Conservation (phyloP, 64 coral and sea anemone genomes). For the Anthopleura sola region DNA sequence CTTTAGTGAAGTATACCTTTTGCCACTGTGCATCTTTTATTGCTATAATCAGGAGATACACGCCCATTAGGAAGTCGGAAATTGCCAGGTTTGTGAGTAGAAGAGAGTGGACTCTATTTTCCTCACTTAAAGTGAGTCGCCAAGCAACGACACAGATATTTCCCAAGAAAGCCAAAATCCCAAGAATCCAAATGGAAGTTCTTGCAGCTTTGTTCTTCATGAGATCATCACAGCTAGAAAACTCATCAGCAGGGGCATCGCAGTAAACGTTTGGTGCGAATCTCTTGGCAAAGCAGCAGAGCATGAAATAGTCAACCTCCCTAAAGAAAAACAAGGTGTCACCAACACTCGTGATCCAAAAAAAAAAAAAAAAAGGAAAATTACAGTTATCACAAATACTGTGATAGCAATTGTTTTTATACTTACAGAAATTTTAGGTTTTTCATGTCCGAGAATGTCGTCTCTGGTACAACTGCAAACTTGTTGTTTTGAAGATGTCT, state of each 20-base stretch:
- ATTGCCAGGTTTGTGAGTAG: constrained; percentile 50
- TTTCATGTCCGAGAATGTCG: neutral
- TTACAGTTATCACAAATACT: neutral
- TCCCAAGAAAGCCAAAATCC: constrained; percentile 38
- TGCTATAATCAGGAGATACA: constrained; percentile 59
- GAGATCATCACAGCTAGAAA: constrained; percentile 59
- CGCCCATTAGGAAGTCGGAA: constrained; percentile 57
- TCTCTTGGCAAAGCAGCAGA: constrained; percentile 40
- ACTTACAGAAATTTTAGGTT: constrained; percentile 27
- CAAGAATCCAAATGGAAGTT: constrained; percentile 63
- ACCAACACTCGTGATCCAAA: neutral
- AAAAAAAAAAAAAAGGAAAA: too few species aligned
- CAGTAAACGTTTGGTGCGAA: constrained; percentile 28
- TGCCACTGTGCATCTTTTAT: constrained; percentile 56
- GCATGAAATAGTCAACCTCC: constrained; percentile 33
- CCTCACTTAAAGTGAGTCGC: constrained; percentile 22
- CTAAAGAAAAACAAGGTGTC: neutral
- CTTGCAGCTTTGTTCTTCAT: constrained; percentile 47
- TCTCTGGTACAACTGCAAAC: neutral
- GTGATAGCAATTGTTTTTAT: neutral
- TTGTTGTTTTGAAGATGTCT: constrained; percentile 10
- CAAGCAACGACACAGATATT: constrained; percentile 38
- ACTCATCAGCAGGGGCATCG: constrained; percentile 29
- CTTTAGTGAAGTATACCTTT: constrained; percentile 59
- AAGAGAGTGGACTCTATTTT: constrained; percentile 46